phyloP scores from a whole-genome alignment of 2,797 vertebrate species.

The Melanotaenia pygmaea region DNA sequence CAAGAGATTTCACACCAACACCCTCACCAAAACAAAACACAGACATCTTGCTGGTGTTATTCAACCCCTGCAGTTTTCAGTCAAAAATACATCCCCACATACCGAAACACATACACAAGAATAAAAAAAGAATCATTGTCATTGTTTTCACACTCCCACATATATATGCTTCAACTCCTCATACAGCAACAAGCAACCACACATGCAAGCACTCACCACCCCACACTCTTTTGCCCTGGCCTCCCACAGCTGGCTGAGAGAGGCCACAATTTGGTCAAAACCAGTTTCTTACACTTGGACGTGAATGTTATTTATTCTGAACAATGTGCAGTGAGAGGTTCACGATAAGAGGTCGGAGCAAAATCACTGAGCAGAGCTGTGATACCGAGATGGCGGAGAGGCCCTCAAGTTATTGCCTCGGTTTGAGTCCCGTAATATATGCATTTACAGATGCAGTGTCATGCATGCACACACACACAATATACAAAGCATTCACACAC shows the following conservation, averaged over 20 bases:
- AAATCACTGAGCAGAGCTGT: slow-evolving; percentile 49
- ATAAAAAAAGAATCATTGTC: slow-evolving; percentile 44
- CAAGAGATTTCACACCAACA: slow-evolving; percentile 62
- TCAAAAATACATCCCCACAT: slow-evolving; percentile 30
- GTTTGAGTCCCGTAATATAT: slow-evolving; percentile 15
- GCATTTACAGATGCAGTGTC: slow-evolving; percentile 17
- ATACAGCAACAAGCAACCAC: slow-evolving; percentile 58
- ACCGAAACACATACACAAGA: slow-evolving; percentile 32
- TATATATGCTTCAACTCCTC: slow-evolving; percentile 47
- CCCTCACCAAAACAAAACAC: slow-evolving; percentile 54
- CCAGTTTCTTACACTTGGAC: slow-evolving; percentile 71
- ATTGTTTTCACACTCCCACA: slow-evolving; percentile 66
- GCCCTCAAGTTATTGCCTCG: slow-evolving; percentile 20
- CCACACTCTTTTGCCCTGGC: slow-evolving; percentile 62
- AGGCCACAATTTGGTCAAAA: slow-evolving; percentile 72
- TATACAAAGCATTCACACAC: slow-evolving; percentile 9
- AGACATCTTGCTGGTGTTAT: slow-evolving; percentile 47
- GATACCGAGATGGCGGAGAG: slow-evolving; percentile 39
- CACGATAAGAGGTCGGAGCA: slow-evolving; percentile 67
- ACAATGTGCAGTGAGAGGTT: slow-evolving; percentile 61
- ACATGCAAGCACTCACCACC: slow-evolving; percentile 70
- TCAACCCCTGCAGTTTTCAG: slow-evolving; percentile 40
- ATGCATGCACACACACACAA: slow-evolving; percentile 8
- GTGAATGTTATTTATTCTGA: slow-evolving; percentile 76
- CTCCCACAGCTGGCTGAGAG: slow-evolving; percentile 67